Percentiles rank a stretch among this genome's conserved stretches.
phyloP scores from a whole-genome alignment of 2,113 vertebrate species.

The Colius striatus region DNA sequence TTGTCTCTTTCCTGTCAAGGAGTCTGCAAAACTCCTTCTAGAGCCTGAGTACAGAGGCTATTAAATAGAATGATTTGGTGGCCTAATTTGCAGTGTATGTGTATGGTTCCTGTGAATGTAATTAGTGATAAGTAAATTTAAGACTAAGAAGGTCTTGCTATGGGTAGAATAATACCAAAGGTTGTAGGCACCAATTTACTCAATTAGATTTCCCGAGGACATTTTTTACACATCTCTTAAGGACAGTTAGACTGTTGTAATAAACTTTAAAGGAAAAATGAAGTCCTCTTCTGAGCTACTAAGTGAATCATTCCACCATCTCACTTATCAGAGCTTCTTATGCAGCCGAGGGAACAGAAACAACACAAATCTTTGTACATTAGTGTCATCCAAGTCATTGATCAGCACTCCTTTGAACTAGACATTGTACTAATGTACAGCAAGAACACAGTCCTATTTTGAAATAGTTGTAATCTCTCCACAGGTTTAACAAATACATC shows the following conservation, averaged over 20 bases:
- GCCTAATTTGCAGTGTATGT: background rate
- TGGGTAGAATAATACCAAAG: background rate
- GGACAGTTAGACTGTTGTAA: too few relatives aligned
- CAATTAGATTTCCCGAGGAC: background rate
- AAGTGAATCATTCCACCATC: background rate
- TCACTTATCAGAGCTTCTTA: background rate
- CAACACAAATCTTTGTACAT: background rate
- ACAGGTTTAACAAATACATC: background rate
- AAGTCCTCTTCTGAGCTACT: background rate
- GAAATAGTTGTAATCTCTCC: background rate
- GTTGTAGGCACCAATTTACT: background rate
- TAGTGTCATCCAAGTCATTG: rapidly evolving
- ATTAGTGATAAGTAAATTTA: conserved; percentile 9
- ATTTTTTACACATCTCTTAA: background rate
- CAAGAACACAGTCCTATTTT: background rate
- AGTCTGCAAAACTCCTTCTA: background rate
- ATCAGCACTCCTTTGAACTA: background rate
- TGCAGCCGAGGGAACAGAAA: background rate
- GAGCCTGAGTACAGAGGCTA: background rate
- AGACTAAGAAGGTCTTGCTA: background rate
- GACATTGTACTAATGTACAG: rapidly evolving
- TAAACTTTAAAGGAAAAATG: background rate
- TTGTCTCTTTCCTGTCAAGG: background rate
- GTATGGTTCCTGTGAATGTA: background rate
- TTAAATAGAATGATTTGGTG: background rate